Percentiles rank a stretch among this genome's conserved stretches.
Conservation (phyloP, 2,797 vertebrate genomes). For the Myioborus miniatus region DNA sequence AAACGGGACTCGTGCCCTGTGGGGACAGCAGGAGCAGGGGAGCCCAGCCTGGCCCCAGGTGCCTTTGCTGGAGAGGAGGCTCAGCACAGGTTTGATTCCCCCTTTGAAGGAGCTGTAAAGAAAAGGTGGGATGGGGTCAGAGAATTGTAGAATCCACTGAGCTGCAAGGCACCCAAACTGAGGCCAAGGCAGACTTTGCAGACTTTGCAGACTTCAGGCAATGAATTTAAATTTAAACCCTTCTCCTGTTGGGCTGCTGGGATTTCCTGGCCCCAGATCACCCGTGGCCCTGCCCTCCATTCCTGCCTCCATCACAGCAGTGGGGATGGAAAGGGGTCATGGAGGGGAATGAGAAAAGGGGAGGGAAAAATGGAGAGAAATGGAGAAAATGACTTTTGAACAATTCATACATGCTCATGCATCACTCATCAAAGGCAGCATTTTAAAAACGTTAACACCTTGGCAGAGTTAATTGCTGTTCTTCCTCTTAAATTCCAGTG, state of each 20-base stretch:
- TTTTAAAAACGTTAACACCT: background rate
- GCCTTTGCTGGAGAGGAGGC: too few relatives aligned
- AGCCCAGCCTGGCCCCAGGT: too few relatives aligned
- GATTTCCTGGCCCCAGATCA: background rate
- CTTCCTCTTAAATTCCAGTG: background rate
- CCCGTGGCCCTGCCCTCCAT: background rate
- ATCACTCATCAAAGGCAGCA: background rate
- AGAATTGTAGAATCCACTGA: accelerated
- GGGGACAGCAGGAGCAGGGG: background rate
- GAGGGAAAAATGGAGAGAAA: background rate
- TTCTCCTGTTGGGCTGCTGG: background rate
- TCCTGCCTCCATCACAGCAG: background rate
- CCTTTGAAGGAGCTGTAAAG: accelerated
- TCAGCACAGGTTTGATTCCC: background rate
- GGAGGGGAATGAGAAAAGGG: background rate
- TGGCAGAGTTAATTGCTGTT: background rate
- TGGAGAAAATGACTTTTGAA: background rate
- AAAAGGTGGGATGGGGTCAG: accelerated
- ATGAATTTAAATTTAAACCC: too few relatives aligned
- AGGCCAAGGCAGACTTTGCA: background rate
- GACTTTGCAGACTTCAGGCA: background rate
- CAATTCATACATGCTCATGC: accelerated
- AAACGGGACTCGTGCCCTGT: background rate
- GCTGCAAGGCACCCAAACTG: background rate
- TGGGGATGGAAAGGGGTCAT: background rate